These are phyloP conservation scores for Seladonia tumulorum DNA, from an alignment of 2,888 invertebrate species.

Conservation along the genomic window DNA sequence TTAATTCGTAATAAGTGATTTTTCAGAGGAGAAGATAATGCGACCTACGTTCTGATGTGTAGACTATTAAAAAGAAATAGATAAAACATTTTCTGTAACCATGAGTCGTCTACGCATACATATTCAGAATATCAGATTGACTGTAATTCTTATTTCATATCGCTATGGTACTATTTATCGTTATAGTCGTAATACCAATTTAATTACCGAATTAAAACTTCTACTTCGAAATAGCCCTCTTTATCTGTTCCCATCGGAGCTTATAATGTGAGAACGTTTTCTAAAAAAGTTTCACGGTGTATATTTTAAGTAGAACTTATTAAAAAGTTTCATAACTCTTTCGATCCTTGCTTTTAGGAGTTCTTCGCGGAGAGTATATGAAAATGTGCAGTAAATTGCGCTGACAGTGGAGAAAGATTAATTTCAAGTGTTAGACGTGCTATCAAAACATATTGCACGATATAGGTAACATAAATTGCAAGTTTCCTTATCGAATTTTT, in stretches of 20 bases:
- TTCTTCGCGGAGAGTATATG: background rate
- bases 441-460: background rate
- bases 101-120: background rate
- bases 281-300: slow-evolving; percentile 38
- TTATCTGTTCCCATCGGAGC: background rate
- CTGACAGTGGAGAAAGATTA: background rate
- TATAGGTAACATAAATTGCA: background rate
- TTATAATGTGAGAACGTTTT: slow-evolving; percentile 32
- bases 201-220: background rate
- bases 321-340: slow-evolving; percentile 1
- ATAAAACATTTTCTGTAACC: background rate
- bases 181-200: background rate
- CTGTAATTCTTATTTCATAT: background rate
- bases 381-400: slow-evolving; percentile 1
- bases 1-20: background rate
- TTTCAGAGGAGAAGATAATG: too few species aligned
- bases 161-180: background rate
- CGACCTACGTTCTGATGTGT: background rate
- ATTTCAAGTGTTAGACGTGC: background rate
- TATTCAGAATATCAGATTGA: background rate
- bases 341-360: slow-evolving; percentile 1
- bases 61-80: background rate
- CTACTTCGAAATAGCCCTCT: background rate
- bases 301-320: background rate
- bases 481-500: background rate